These are phyloP conservation scores for Drosophila yooni DNA, from an alignment of 2,888 invertebrate species.

Conservation along the genomic window DNA sequence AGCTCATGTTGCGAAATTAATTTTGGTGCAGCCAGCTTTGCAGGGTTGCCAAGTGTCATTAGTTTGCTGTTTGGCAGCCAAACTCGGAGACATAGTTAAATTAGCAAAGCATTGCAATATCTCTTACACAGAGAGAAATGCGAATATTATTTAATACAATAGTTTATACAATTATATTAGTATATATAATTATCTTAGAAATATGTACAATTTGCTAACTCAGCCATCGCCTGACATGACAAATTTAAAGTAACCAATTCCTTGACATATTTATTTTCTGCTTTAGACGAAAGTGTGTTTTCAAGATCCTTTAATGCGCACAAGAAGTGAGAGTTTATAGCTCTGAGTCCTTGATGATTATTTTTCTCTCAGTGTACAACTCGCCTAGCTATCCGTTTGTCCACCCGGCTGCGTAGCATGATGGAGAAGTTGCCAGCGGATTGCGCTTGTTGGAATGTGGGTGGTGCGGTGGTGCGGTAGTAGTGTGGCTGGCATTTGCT, in stretches of 20 bases:
- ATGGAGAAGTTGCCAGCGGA: slow-evolving; percentile 48
- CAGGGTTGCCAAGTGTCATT: slow-evolving; percentile 75
- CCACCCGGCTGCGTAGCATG: slow-evolving; percentile 18
- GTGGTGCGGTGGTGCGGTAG: slow-evolving; percentile 4
- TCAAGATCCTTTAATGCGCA: neutral
- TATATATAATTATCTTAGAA: neutral
- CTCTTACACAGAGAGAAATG: slow-evolving; percentile 19
- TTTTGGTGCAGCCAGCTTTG: slow-evolving; percentile 58
- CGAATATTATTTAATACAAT: too few relatives aligned
- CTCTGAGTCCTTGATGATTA: neutral
- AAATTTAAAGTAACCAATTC: neutral
- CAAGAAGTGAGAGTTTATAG: neutral
- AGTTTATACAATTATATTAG: too few relatives aligned
- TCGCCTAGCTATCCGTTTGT: neutral
- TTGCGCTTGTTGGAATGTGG: slow-evolving; percentile 15
- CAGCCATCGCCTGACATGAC: too few relatives aligned
- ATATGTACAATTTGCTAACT: neutral
- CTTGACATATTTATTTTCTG: neutral
- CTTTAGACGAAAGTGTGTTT: neutral
- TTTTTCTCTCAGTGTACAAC: slow-evolving; percentile 2
- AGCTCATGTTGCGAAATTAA: slow-evolving; percentile 64
- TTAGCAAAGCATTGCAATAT: slow-evolving; percentile 79
- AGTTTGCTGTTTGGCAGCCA: slow-evolving; percentile 74
- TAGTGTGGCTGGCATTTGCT: slow-evolving; percentile 30
- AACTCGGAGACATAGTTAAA: slow-evolving; percentile 74